Conservation (phyloP, 2,797 vertebrate genomes). For the Acipenser transmontanus region DNA sequence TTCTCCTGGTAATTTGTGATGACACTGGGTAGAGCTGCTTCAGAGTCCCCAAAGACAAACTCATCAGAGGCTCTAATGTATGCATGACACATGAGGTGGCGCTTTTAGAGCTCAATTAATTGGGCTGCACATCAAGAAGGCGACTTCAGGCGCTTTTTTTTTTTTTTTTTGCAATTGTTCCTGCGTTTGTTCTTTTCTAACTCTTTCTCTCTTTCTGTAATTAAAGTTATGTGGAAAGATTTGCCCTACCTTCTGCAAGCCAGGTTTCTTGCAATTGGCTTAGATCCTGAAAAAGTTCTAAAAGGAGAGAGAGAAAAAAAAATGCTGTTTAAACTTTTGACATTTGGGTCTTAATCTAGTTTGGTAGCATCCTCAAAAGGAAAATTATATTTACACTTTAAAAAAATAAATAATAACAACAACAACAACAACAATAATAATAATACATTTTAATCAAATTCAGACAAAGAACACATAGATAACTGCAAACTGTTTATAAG, state of each 20-base stretch:
- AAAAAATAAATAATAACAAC: too few relatives aligned
- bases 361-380: too few relatives aligned
- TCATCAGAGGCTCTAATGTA: constrained; percentile 97
- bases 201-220: constrained; percentile 19
- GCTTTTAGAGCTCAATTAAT: constrained; percentile 97
- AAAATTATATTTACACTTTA: too few relatives aligned
- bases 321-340: neutral
- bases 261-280: constrained; percentile 93
- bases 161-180: too few relatives aligned
- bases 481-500: too few relatives aligned
- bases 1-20: constrained; percentile 99
- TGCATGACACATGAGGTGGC: constrained; percentile 99
- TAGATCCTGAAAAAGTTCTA: constrained; percentile 97
- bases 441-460: too few relatives aligned
- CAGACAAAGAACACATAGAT: too few relatives aligned
- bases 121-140: constrained; percentile 92
- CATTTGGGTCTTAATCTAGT: too few relatives aligned
- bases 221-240: too few relatives aligned
- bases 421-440: too few relatives aligned
- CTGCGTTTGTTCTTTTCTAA: neutral
- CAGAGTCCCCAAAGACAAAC: constrained; percentile 92
- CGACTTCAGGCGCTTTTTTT: constrained; percentile 75
- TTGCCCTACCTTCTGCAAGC: constrained; percentile 87
- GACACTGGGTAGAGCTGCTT: constrained; percentile 95
- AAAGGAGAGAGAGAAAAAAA: constrained; percentile 24